phyloP scores from a whole-genome alignment of 2,888 invertebrate species.

The Ormyrus nitidulus region DNA sequence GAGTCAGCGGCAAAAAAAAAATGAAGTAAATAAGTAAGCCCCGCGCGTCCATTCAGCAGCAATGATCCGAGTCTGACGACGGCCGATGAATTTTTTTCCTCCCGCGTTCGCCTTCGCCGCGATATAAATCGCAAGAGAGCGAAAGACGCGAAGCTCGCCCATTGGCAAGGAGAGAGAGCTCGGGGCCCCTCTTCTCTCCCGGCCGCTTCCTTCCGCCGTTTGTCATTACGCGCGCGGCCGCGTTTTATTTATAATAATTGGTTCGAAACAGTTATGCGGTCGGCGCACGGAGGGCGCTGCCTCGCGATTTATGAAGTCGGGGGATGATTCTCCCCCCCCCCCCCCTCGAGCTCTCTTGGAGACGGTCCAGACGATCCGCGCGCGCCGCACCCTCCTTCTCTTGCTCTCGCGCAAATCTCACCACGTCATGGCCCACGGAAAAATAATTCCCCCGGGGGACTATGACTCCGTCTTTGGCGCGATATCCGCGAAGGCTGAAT shows the following conservation, averaged over 20 bases:
- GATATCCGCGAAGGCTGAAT: too few species aligned
- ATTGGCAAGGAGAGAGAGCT: slow-evolving; percentile 26
- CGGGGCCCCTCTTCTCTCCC: background rate
- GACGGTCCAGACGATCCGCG: slow-evolving; percentile 67
- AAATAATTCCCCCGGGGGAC: slow-evolving; percentile 9
- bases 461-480: too few species aligned
- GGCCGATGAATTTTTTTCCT: slow-evolving; percentile 8
- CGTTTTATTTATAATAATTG: slow-evolving; percentile 74
- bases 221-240: slow-evolving; percentile 71
- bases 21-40: too few species aligned
- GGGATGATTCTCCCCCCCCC: slow-evolving; percentile 58
- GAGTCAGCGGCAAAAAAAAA: too few species aligned
- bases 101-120: background rate
- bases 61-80: slow-evolving; percentile 25
- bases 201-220: slow-evolving; percentile 65
- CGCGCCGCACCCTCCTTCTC: background rate
- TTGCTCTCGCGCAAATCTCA: background rate
- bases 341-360: slow-evolving; percentile 70
- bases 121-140: slow-evolving; percentile 37
- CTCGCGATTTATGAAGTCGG: slow-evolving; percentile 70
- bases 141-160: slow-evolving; percentile 28
- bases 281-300: slow-evolving; percentile 58
- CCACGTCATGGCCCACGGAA: slow-evolving; percentile 17
- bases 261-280: slow-evolving; percentile 72
- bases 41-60: slow-evolving; percentile 17